Percentiles rank a stretch among this genome's conserved stretches.
phyloP scores from a whole-genome alignment of 1,140 invertebrate species.

The Coenobita brevimanus region DNA sequence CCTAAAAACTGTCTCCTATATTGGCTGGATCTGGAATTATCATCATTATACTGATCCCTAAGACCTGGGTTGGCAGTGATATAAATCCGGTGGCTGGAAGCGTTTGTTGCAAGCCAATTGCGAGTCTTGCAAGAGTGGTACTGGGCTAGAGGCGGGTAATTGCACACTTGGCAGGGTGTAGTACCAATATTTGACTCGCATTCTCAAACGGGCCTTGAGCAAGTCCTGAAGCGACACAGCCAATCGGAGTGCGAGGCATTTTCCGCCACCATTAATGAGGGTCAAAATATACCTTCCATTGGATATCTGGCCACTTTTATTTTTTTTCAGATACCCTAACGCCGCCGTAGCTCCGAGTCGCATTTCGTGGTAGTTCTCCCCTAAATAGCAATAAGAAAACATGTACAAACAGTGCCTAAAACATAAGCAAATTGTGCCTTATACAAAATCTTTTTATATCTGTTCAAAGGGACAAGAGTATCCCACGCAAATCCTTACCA shows the following conservation, averaged over 20 bases:
- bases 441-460: too few relatives aligned
- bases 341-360: too few relatives aligned
- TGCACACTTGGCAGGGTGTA: constrained; percentile 26
- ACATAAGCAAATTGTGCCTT: too few relatives aligned
- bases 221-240: constrained; percentile 50
- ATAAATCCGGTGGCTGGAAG: constrained; percentile 29
- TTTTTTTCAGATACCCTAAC: too few relatives aligned
- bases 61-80: constrained; percentile 49
- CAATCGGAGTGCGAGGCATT: constrained; percentile 51
- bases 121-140: constrained; percentile 25
- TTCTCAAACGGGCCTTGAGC: constrained; percentile 30
- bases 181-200: constrained; percentile 16
- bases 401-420: too few relatives aligned
- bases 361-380: too few relatives aligned
- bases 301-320: too few relatives aligned
- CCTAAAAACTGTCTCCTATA: constrained; percentile 50
- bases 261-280: constrained; percentile 54
- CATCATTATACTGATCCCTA: constrained; percentile 47
- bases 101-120: neutral
- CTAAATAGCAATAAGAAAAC: too few relatives aligned
- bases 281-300: constrained; percentile 41
- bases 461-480: too few relatives aligned
- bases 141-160: constrained; percentile 27
- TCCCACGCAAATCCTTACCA: too few relatives aligned
- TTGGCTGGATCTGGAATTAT: constrained; percentile 31